Evolutionary conservation across 2,888 invertebrate species (phyloP).

Genomic region (Sphecodes monilicornis): DNA sequence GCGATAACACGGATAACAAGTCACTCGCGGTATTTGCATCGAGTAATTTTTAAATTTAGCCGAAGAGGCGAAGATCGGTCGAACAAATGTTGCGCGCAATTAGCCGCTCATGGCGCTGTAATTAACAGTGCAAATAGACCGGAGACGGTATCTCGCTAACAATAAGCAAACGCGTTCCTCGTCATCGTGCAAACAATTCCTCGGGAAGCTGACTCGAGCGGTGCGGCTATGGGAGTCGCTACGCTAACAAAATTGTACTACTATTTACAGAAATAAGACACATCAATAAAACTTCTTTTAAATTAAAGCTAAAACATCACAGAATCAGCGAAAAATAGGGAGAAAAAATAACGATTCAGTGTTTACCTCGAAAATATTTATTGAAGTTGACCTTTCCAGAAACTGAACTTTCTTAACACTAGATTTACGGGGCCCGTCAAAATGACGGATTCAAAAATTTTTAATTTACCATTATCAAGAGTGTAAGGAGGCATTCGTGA

Average conservation of each 20-base stretch:
- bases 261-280: not conserved
- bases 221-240: not conserved
- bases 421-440: too few species aligned
- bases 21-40: not conserved
- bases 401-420: too few species aligned
- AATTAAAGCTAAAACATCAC: not conserved
- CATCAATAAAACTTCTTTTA: not conserved
- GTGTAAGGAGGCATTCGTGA: too few species aligned
- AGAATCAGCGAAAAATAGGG: not conserved
- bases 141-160: slow-evolving; percentile 12
- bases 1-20: not conserved
- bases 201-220: not conserved
- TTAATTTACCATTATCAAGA: too few species aligned
- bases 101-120: slow-evolving; percentile 8
- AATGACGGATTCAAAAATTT: too few species aligned
- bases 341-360: not conserved
- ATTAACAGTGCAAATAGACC: slow-evolving; percentile 39
- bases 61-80: not conserved
- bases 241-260: not conserved
- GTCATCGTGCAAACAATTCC: slow-evolving; percentile 16
- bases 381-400: not conserved
- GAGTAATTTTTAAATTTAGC: not conserved
- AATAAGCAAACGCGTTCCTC: slow-evolving; percentile 20
- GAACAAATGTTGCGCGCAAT: slow-evolving; percentile 17
- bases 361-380: not conserved